Evolutionary conservation across 92 coral and sea anemone species (phyloP).

Genomic region (Actinostola sp.): DNA sequence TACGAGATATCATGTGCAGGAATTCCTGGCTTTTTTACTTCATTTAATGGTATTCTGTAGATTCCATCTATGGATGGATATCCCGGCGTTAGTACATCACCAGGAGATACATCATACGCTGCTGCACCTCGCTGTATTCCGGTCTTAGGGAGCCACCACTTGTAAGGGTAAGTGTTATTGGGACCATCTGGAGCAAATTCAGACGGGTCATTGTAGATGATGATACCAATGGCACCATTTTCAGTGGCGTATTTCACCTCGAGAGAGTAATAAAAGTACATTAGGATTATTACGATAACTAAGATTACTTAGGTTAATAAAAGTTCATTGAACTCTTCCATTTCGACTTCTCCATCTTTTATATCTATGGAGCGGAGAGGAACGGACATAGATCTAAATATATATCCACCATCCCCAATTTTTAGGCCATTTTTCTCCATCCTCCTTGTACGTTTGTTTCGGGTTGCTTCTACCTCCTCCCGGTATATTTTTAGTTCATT

Average conservation of each 20-base stretch:
- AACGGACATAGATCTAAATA: too few relatives aligned
- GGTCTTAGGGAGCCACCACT: constrained; percentile 90
- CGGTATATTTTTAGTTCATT: too few relatives aligned
- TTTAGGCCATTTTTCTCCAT: too few relatives aligned
- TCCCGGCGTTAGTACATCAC: constrained; percentile 90
- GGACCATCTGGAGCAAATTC: constrained; percentile 86
- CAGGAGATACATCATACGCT: constrained; percentile 51
- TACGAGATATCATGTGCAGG: constrained; percentile 83
- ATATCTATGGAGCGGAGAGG: too few relatives aligned
- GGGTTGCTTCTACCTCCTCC: too few relatives aligned
- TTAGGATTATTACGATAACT: too few relatives aligned
- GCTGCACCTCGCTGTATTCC: constrained; percentile 91
- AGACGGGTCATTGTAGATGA: constrained; percentile 87
- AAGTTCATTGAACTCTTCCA: too few relatives aligned
- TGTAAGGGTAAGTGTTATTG: constrained; percentile 71
- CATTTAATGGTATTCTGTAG: constrained; percentile 53
- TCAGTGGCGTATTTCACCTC: constrained; percentile 72
- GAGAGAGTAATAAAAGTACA: too few relatives aligned
- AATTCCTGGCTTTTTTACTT: constrained; percentile 54
- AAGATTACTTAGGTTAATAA: too few relatives aligned
- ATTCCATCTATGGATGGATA: constrained; percentile 85
- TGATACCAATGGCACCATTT: constrained; percentile 85
- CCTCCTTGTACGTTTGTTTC: too few relatives aligned
- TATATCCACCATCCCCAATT: too few relatives aligned
- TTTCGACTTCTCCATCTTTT: too few relatives aligned